Base-by-base conservation (phyloP, 2,888 invertebrate species). In the Cartodere bifasciata region DNA sequence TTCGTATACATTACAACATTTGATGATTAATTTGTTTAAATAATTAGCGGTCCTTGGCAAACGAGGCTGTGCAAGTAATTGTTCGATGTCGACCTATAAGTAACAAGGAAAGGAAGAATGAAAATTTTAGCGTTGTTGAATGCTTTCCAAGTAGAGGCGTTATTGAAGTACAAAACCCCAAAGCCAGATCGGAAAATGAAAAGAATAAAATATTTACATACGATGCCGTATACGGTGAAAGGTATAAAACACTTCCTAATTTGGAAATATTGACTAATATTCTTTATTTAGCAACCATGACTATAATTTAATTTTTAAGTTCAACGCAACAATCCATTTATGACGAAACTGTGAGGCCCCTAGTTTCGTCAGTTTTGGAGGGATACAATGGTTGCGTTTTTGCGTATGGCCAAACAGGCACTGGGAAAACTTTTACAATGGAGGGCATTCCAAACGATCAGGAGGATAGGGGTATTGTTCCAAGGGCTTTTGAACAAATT, bases 351-450 rank as follows among this genome's bases (percentile, higher is more conserved):
- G 92, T 97, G 32, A 75, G 90, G 27, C 91, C 92, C 0, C 63
- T 99, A 47, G 91, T 99, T 13, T 80, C 91, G 40, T 91, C 91
- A 2, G 97, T 97, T 4, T 70, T 98, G 38, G 84, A 88, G 53
- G 98, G 98, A 2, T 99, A 95, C 63, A 98, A 98, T 63, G 95
- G 97, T 9, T 98, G 97, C 47, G 94, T 98, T 44, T 97, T 98
- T 67, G 98, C 97, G 1, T 98, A 98, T 60, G 98, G 97, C 0
- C 98, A 98, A 65, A 98, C 98, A 0, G 97, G 97, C 38, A 95
- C 97, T 1, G 97, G 95, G 29, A 78, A 78, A 58, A 78, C 77
- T 6, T 75, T 72, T 58, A 78, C 78, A 7, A 77, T 78, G 77
- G 76, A 77, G 66, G 86, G 85, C 12, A 60, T 68, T 11, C 63